Evolutionary conservation across 2,888 invertebrate genomes (phyloP).

Genomic region (Stegana nigrithorax): DNA sequence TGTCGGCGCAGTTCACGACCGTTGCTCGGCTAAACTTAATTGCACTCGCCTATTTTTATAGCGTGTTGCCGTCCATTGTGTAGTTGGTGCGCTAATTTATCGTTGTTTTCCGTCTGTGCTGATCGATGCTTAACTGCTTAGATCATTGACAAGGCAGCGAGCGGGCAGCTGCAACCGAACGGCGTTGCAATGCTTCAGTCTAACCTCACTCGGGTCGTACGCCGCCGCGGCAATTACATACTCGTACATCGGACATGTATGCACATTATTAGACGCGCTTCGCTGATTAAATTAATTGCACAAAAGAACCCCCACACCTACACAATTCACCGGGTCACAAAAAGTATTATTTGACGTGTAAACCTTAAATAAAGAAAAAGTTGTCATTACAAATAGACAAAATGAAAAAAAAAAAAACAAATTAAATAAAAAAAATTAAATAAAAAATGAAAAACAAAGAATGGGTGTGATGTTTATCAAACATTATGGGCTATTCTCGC

Average conservation of each 20-base stretch:
- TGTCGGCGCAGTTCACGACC: no score
- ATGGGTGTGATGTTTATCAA: not conserved
- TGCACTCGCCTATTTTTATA: no score
- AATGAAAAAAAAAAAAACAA: no score
- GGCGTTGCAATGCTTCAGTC: no score
- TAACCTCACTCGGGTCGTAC: not conserved
- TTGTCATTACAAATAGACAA: no score
- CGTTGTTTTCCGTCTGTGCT: conserved; percentile 15
- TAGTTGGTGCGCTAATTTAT: conserved; percentile 50
- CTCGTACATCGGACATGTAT: conserved; percentile 31
- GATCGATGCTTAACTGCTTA: conserved; percentile 29
- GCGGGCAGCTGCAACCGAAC: conserved; percentile 31
- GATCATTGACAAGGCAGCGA: conserved; percentile 41
- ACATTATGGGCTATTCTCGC: not conserved
- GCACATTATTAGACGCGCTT: conserved; percentile 57
- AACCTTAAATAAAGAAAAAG: not conserved
- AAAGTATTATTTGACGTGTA: not conserved
- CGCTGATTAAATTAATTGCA: conserved; percentile 54
- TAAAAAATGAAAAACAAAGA: conserved; percentile 7
- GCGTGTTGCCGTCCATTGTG: conserved; percentile 45
- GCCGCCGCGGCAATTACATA: conserved; percentile 1
- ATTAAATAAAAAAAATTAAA: conserved; percentile 4
- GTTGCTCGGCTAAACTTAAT: no score
- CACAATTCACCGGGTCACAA: conserved; percentile 20
- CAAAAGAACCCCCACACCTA: conserved; percentile 23